Percentiles rank a stretch among this genome's conserved stretches.
phyloP scores from a whole-genome alignment of 2,113 vertebrate genomes.

The Pterocles orientalis region DNA sequence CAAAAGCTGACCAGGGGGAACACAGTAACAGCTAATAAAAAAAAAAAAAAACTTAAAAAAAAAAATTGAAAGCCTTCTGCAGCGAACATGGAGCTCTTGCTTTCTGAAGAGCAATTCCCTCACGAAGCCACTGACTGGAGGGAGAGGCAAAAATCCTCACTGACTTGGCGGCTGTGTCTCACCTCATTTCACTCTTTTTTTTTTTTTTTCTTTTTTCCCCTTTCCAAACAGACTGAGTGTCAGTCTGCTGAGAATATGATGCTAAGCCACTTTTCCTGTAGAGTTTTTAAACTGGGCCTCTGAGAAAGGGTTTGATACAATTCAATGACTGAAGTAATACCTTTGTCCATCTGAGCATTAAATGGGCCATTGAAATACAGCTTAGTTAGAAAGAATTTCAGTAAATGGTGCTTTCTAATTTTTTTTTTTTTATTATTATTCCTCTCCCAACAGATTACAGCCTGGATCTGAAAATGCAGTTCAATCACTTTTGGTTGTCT shows the following conservation, averaged over 20 bases:
- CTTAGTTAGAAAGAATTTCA: conserved; percentile 81
- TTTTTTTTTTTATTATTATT: conserved; percentile 57
- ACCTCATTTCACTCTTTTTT: conserved; percentile 68
- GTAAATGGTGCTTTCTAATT: conserved; percentile 77
- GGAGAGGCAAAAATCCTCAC: conserved; percentile 16
- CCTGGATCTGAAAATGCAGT: conserved; percentile 79
- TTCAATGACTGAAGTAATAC: conserved; percentile 84
- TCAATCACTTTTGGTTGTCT: conserved; percentile 81
- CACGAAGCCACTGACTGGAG: conserved; percentile 34
- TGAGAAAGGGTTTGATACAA: conserved; percentile 82
- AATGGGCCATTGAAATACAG: conserved; percentile 83
- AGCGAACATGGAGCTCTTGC: not conserved
- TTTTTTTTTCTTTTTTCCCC: not conserved
- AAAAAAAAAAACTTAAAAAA: not conserved
- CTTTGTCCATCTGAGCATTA: conserved; percentile 87
- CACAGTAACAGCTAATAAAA: not conserved
- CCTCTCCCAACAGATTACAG: conserved; percentile 75
- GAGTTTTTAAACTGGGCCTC: conserved; percentile 76
- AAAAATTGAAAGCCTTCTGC: not conserved
- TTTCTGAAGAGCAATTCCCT: conserved; percentile 42
- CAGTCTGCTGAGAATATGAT: conserved; percentile 73
- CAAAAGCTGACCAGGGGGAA: not conserved
- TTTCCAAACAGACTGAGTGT: conserved; percentile 64
- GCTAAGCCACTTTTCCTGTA: conserved; percentile 78
- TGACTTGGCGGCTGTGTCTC: conserved; percentile 35